phyloP scores from a whole-genome alignment of 1,140 invertebrate genomes.

The Nixonia krombeini region DNA sequence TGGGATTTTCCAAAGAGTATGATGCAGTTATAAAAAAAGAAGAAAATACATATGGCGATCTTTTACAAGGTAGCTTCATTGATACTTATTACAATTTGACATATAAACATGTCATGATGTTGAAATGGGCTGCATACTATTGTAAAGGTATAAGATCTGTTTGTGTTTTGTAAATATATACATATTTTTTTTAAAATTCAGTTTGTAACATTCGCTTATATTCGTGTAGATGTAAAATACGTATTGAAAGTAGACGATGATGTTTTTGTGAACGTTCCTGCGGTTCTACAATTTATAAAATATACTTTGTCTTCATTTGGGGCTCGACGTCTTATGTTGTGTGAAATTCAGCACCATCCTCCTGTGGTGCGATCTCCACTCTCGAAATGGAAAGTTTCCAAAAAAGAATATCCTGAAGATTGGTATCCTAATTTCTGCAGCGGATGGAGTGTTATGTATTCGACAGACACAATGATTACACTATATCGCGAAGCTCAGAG shows the following conservation, averaged over 20 bases:
- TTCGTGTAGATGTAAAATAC: slow-evolving; percentile 23
- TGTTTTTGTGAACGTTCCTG: slow-evolving; percentile 16
- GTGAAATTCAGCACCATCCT: slow-evolving; percentile 1
- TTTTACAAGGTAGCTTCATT: no score
- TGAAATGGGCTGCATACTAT: no score
- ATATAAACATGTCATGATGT: no score
- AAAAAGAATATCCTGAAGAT: slow-evolving; percentile 5
- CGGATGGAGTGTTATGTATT: slow-evolving; percentile 15
- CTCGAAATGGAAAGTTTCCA: slow-evolving; percentile 7
- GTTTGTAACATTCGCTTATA: no score
- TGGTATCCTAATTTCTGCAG: slow-evolving; percentile 15
- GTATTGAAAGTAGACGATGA: slow-evolving; percentile 26
- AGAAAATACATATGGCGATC: no score
- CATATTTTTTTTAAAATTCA: no score
- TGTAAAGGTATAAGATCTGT: no score
- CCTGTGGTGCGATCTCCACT: not conserved
- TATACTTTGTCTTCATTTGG: slow-evolving; percentile 11
- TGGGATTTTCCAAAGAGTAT: no score
- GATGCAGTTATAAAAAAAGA: no score
- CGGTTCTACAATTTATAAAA: slow-evolving; percentile 4
- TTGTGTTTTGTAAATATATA: no score
- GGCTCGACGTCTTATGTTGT: slow-evolving; percentile 16
- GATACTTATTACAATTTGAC: no score
- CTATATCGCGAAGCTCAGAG: slow-evolving; percentile 12
- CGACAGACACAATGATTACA: not conserved